A percentile compares a stretch with the other conserved stretches of the same genome.
Evolutionary conservation across 2,797 vertebrate genomes (phyloP).

Genomic region (Gymnocypris eckloni): DNA sequence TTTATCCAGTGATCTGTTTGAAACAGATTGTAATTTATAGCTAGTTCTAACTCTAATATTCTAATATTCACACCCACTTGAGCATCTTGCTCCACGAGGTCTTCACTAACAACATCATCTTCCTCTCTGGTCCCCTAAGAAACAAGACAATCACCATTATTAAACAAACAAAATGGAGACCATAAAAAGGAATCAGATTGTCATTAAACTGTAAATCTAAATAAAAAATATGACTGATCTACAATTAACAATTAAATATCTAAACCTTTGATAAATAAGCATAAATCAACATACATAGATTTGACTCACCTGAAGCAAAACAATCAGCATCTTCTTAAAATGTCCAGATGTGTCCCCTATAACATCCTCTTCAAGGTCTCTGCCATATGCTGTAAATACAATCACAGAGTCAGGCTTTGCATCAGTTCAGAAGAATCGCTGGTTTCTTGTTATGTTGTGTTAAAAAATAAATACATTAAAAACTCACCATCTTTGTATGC

Average conservation of each 20-base stretch:
- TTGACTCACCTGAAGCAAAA: constrained; percentile 88
- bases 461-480: neutral
- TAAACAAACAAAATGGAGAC: neutral
- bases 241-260: neutral
- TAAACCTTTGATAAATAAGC: neutral
- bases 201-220: neutral
- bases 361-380: constrained; percentile 88
- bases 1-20: neutral
- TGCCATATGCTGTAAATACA: constrained; percentile 83
- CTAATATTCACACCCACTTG: constrained; percentile 75
- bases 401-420: neutral
- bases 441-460: neutral
- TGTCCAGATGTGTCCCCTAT: constrained; percentile 90
- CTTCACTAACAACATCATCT: constrained; percentile 88
- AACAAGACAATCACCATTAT: neutral
- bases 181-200: neutral
- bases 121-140: constrained; percentile 91
- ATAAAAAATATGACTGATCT: neutral
- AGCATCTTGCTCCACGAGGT: constrained; percentile 90
- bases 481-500: constrained; percentile 92
- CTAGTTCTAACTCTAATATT: neutral
- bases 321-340: constrained; percentile 97
- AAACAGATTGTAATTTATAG: neutral
- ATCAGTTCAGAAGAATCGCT: neutral
- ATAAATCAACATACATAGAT: neutral